Conservation (phyloP, 2,888 invertebrate genomes). For the Anoncus sp. region DNA sequence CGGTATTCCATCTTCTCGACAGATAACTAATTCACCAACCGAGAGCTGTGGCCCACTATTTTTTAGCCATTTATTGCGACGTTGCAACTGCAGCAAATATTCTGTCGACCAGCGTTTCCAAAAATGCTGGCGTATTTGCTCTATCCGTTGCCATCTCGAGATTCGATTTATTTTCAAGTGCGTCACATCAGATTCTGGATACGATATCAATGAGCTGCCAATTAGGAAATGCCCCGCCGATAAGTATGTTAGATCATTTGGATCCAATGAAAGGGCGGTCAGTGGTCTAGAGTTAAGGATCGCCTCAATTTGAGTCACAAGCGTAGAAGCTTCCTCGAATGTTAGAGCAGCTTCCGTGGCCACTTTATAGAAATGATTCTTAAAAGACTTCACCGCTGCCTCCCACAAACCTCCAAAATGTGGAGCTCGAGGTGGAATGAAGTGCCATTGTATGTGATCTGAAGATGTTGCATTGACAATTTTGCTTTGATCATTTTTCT, state of each 20-base stretch:
- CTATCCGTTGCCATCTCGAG: slow-evolving; percentile 8
- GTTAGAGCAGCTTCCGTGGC: not conserved
- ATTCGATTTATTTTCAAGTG: slow-evolving; percentile 17
- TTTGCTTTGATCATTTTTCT: not conserved
- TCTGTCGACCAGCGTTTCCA: slow-evolving; percentile 36
- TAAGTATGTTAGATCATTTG: slow-evolving; percentile 21
- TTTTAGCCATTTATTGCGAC: slow-evolving; percentile 8
- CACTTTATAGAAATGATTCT: slow-evolving; percentile 15
- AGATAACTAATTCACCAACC: too few species aligned
- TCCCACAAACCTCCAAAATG: slow-evolving; percentile 46
- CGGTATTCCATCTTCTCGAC: too few species aligned
- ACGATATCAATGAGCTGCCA: slow-evolving; percentile 19
- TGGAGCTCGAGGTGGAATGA: slow-evolving; percentile 17
- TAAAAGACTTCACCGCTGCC: slow-evolving; percentile 24
- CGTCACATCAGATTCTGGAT: slow-evolving; percentile 14
- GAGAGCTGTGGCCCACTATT: too few species aligned
- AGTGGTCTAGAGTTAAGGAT: slow-evolving; percentile 34
- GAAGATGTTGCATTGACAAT: not conserved
- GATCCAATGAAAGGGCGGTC: slow-evolving; percentile 27
- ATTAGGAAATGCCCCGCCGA: slow-evolving; percentile 41
- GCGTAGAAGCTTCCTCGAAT: slow-evolving; percentile 20
- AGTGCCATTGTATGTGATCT: slow-evolving; percentile 37
- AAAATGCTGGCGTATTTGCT: slow-evolving; percentile 31
- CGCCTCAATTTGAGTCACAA: slow-evolving; percentile 23
- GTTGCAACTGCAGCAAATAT: slow-evolving; percentile 10